Base-by-base conservation (phyloP, 1,140 invertebrate genomes). In the Pteromalus puparum region DNA sequence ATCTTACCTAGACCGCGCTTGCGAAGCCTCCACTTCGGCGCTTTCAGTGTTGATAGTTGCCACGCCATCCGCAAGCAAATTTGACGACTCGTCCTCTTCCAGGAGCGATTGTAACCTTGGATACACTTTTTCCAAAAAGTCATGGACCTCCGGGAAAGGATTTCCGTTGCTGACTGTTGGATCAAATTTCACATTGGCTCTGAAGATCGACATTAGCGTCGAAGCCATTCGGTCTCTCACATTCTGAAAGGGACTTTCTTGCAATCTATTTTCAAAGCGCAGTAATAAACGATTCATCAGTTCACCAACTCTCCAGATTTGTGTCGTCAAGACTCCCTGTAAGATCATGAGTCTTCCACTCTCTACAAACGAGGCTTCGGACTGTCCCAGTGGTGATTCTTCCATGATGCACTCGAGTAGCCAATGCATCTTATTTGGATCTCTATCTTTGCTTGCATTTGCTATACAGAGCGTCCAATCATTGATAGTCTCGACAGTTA, bases 381-480 rank as follows among this genome's bases (percentile, higher is more conserved):
- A 93, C 84, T 95, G 94, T 68, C 94, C 94, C 70, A 93, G 90
- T 5, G 95, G 87, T 1, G 95, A 95, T 87, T 96, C 95, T 75
- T 97, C 95, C 93, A 96, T 94, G 2, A 97, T 89, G 82, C 96
- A 93, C 85, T 96, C 95, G 46, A 96, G 91, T 12, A 97, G 85
- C 94, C 95, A 96, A 86, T 95, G 94, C 78, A 95, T 91, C 85
- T 95, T 95, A 42, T 95, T 95, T 0, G 97, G 97, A 92, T 98
- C 97, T 85, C 97, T 92, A 86, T 93, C 93, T 86, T 94, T 93
- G 1, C 94, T 90, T 0, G 94, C 93, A 5, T 94, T 94, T 0
- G 95, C 95, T 81, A 97, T 94, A 86, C 96, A 96, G n/a, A 95
- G 94, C 42, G 95, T 95, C 98, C 98, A 98, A 89, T 97, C 96